These are phyloP conservation scores for Diorhabda carinulata DNA, from an alignment of 1,140 invertebrate species.

Conservation along the genomic window DNA sequence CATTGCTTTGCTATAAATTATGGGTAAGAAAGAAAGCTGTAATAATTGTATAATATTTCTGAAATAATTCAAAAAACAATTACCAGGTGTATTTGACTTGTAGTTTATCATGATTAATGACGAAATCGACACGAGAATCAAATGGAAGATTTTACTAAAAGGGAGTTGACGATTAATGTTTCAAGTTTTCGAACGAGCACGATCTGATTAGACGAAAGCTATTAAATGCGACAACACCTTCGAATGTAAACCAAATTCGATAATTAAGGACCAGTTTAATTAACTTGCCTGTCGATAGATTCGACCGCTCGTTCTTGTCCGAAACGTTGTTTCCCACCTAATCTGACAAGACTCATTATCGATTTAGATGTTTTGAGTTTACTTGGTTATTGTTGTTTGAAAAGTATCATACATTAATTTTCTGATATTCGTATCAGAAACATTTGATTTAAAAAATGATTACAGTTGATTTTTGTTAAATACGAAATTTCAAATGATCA, in stretches of 20 bases:
- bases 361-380: neutral
- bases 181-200: neutral
- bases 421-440: no score
- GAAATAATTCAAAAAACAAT: no score
- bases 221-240: slow-evolving; percentile 11
- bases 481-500: no score
- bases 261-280: slow-evolving; percentile 12
- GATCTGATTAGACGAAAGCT: slow-evolving; percentile 10
- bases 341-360: slow-evolving; percentile 8
- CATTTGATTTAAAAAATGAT: no score
- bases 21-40: no score
- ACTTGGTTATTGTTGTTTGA: neutral
- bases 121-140: neutral
- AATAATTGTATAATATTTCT: no score
- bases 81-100: no score
- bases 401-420: neutral
- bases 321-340: slow-evolving; percentile 7
- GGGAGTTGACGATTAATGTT: neutral
- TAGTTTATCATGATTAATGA: neutral
- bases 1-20: slow-evolving; percentile 1
- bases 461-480: no score
- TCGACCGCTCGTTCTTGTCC: neutral
- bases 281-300: slow-evolving; percentile 3
- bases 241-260: slow-evolving; percentile 13
- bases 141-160: neutral